phyloP scores from a whole-genome alignment of 2,113 vertebrate species.

The Anoplopoma fimbria region DNA sequence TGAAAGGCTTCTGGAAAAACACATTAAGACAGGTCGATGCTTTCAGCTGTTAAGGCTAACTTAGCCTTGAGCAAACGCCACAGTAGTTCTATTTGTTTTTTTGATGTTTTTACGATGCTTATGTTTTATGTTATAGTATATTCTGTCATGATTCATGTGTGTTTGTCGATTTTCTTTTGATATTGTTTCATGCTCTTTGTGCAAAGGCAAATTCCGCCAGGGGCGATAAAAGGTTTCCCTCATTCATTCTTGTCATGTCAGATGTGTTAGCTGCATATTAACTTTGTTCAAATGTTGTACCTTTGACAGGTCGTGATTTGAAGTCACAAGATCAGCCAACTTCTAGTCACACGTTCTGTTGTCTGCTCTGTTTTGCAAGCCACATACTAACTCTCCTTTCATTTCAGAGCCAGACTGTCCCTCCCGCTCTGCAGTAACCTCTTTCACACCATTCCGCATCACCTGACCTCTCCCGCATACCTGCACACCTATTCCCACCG shows the following conservation, averaged over 20 bases:
- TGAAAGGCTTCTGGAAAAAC: slow-evolving; percentile 14
- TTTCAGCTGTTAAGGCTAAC: slow-evolving; percentile 23
- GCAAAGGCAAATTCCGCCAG: neutral
- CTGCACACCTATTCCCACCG: neutral
- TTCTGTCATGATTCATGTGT: neutral
- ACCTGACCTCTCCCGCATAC: neutral
- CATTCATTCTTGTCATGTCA: neutral
- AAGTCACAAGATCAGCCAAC: neutral
- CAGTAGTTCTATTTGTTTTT: neutral
- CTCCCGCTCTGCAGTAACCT: neutral
- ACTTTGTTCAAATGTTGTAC: neutral
- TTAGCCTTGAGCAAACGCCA: slow-evolving; percentile 22
- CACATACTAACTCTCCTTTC: neutral
- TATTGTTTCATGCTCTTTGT: neutral
- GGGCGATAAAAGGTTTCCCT: neutral
- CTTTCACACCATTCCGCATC: neutral
- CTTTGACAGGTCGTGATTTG: slow-evolving; percentile 6
- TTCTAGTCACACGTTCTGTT: neutral
- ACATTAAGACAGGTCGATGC: slow-evolving; percentile 9
- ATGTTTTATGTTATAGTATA: neutral
- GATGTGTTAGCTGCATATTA: slow-evolving; percentile 6
- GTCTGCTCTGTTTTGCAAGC: neutral
- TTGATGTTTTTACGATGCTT: neutral
- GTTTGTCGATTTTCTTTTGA: neutral
- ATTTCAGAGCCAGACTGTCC: neutral